Conservation (phyloP, 1,140 invertebrate species). For the Ditylenchus dipsaci region DNA sequence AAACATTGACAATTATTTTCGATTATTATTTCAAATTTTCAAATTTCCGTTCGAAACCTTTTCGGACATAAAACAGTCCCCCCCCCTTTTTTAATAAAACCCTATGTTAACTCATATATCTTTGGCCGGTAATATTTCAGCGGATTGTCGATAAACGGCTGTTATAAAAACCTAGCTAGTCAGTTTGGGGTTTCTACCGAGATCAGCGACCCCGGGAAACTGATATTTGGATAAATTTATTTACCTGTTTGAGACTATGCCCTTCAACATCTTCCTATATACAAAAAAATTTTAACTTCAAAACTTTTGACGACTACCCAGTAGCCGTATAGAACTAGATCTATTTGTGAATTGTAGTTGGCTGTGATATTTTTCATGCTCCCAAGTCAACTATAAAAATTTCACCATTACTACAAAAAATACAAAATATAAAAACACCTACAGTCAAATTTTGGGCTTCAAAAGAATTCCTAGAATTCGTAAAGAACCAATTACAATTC, state of each 20-base stretch:
- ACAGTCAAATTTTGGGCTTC: conserved; percentile 36
- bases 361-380: conserved; percentile 40
- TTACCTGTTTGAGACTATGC: conserved; percentile 32
- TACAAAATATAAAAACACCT: neutral
- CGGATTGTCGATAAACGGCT: no score
- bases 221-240: neutral
- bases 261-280: conserved; percentile 36
- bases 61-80: no score
- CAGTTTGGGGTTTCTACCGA: no score
- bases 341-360: conserved; percentile 34
- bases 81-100: no score
- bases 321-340: conserved; percentile 35
- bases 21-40: no score
- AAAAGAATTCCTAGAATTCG: conserved; percentile 19
- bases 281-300: neutral
- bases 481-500: no score
- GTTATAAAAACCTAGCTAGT: no score
- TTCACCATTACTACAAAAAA: neutral
- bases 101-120: no score
- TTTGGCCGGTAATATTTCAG: no score
- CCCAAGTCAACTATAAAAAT: conserved; percentile 27
- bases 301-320: conserved; percentile 12
- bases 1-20: no score
- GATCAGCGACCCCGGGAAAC: no score
- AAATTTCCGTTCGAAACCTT: no score